Conservation (phyloP, 2,113 vertebrate genomes). For the Hystrix cristata region DNA sequence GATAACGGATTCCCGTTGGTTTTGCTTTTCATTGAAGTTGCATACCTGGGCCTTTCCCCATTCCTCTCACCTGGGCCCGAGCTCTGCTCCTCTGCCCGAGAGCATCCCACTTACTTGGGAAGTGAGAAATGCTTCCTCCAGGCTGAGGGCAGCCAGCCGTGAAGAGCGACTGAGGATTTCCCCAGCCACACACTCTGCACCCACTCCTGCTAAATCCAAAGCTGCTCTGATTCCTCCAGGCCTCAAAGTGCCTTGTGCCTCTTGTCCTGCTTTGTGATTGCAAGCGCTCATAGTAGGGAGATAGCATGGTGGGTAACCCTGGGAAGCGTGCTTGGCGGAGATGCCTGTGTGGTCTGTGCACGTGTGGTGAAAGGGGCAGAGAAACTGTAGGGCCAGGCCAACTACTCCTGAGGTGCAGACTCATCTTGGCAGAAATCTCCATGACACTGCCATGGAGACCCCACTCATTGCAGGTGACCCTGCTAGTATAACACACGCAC, state of each 20-base stretch:
- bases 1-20: neutral
- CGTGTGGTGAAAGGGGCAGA: neutral
- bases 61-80: neutral
- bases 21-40: slow-evolving; percentile 1
- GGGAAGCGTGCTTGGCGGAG: neutral
- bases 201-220: neutral
- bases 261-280: neutral
- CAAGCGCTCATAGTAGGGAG: neutral
- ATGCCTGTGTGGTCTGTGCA: neutral
- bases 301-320: neutral
- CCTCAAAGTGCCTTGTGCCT: neutral
- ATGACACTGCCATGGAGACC: neutral
- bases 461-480: neutral
- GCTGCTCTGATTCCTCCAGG: neutral
- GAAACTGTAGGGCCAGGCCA: neutral
- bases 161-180: neutral
- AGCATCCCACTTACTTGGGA: neutral
- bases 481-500: neutral
- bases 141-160: neutral
- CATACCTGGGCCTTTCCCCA: neutral
- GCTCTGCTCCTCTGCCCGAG: neutral
- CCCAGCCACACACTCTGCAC: neutral
- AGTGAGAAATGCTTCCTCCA: neutral
- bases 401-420: neutral
- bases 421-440: neutral